Base-by-base conservation (phyloP, 2,797 vertebrate species). In the Darevskia nairensis region DNA sequence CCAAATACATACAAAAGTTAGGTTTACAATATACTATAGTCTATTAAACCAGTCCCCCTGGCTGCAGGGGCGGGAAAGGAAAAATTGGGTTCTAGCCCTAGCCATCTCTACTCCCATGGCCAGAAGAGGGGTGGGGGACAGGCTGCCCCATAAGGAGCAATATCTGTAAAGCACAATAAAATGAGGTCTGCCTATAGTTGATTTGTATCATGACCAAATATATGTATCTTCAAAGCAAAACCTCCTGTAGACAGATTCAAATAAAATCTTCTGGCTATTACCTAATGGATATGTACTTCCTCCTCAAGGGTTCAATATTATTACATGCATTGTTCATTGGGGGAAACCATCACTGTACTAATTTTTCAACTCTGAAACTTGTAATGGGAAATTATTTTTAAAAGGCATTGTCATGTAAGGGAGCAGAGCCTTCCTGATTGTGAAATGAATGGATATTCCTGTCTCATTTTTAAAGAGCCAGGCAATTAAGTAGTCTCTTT, bases 401-500 rank as follows among this genome's bases (percentile, higher is more conserved):
- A 90, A 79, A 81, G 27, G 46, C 64, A 69, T 21, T 19, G 15
- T 77, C 29, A 72, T 50, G 2, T 29, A 41, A 7, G 68, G 3
- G 84, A 83, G 4, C 75, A 5, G 81, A 79, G 32, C 55, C 32
- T 80, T 74, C 74, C 83, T 83, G 71, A 44, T 64, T 80, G 17
- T 32, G n/a, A 86, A 32, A 85, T 85, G n/a, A 55, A 39, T 1
- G 23, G n/a, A 4, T 82, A 68, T 74, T 55, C 55, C 39, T 81
- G 61, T 88, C 72, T 82, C 78, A 61, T 77, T 90, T 85, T 88
- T 85, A 75, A 86, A 89, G 82, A 59, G 79, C 19, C 79, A 66
- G 64, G 64, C 83, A 88, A 72, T 90, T 76, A 68, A 5, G 8
- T 44, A 91, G 82, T 21, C 13, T 80, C 86, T 80, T 46, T 89